These are phyloP conservation scores for Grallaria varia DNA, from an alignment of 2,113 vertebrate genomes.

Conservation along the genomic window DNA sequence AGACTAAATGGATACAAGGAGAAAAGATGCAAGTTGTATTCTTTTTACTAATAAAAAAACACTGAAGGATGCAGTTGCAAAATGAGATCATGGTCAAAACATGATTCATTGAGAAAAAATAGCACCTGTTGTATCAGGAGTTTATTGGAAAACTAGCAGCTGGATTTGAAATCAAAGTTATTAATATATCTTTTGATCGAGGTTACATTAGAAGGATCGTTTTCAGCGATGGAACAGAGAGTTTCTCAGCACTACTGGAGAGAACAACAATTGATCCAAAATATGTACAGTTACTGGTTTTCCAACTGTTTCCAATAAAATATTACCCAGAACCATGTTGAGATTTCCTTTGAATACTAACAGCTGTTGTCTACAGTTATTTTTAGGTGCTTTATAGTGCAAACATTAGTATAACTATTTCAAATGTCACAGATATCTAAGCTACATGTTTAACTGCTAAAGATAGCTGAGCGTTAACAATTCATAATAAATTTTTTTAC, in stretches of 20 bases:
- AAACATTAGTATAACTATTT: neutral
- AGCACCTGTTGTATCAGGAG: neutral
- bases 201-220: neutral
- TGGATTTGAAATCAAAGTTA: conserved; percentile 5
- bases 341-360: neutral
- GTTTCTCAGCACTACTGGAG: neutral
- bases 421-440: neutral
- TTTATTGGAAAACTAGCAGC: conserved; percentile 12
- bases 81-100: neutral
- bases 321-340: neutral
- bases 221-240: neutral
- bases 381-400: neutral
- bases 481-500: neutral
- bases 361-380: neutral
- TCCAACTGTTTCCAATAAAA: neutral
- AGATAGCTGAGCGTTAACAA: neutral
- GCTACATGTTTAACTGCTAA: neutral
- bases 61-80: neutral
- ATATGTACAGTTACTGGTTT: neutral
- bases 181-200: conserved; percentile 1
- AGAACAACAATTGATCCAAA: neutral
- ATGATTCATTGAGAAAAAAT: neutral
- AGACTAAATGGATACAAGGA: neutral
- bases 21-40: neutral
- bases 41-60: neutral